Evolutionary conservation across 2,888 invertebrate genomes (phyloP).

Genomic region (Synergus umbraculus): DNA sequence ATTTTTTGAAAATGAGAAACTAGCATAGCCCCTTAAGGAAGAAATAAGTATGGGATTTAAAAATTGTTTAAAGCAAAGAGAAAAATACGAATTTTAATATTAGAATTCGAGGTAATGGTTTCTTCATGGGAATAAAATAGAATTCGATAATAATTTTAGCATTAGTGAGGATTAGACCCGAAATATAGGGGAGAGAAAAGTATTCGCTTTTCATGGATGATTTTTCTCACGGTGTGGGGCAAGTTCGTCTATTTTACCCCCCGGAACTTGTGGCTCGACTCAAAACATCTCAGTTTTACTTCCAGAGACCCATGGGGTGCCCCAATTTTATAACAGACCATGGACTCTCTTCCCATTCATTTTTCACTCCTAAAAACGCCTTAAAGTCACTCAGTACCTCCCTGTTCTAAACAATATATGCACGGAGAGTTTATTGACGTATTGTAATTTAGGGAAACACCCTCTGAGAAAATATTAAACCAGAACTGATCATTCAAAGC

Average conservation of each 20-base stretch:
- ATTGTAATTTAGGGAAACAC: not conserved
- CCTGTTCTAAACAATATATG: conserved; percentile 20
- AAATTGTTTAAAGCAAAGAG: no score
- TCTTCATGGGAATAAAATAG: conserved; percentile 16
- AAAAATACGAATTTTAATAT: no score
- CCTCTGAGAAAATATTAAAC: not conserved
- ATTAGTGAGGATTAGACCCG: not conserved
- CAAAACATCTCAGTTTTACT: conserved; percentile 17
- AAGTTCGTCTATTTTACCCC: conserved; percentile 15
- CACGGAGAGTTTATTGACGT: not conserved
- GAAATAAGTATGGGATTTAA: no score
- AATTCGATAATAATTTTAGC: not conserved
- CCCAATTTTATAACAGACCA: conserved; percentile 9
- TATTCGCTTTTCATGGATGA: not conserved
- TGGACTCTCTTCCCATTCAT: not conserved
- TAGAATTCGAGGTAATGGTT: not conserved
- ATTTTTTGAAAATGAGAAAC: no score
- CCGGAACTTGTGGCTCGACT: not conserved
- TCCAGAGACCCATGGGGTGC: not conserved
- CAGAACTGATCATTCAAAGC: conserved; percentile 1
- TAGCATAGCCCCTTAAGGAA: no score
- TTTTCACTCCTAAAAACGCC: not conserved
- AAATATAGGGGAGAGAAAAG: conserved; percentile 11
- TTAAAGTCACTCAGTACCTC: not conserved
- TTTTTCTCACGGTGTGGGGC: conserved; percentile 14